phyloP scores from a whole-genome alignment of 2,113 vertebrate genomes.

The Trogon melanurus region DNA sequence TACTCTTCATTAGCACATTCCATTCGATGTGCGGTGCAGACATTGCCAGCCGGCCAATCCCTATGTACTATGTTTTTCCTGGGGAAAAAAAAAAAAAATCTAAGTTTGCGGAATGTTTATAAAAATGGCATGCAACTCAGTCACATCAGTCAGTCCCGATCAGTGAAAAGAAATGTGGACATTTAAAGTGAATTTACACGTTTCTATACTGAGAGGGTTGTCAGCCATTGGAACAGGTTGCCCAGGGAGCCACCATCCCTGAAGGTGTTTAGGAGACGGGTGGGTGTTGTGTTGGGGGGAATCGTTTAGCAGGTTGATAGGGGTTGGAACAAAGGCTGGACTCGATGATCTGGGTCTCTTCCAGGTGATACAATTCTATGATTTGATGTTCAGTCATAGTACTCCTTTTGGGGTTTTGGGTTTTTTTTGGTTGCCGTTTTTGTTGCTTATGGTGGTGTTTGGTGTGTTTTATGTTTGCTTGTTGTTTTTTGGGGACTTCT shows the following conservation, averaged over 20 bases:
- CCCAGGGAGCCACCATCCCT: no score
- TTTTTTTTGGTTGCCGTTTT: neutral
- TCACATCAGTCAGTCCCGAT: neutral
- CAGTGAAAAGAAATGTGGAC: neutral
- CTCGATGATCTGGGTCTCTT: no score
- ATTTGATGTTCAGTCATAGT: neutral
- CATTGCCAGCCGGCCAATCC: neutral
- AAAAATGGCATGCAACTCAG: neutral
- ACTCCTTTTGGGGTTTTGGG: neutral
- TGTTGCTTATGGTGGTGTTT: no score
- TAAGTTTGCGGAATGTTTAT: neutral
- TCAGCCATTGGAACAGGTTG: no score
- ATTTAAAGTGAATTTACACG: neutral
- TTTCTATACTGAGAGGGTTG: no score
- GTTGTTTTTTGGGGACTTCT: no score
- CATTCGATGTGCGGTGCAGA: neutral
- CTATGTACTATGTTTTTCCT: neutral
- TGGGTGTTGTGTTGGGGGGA: no score
- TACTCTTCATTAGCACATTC: neutral
- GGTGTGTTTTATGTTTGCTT: no score
- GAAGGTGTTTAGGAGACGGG: no score
- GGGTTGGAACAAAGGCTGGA: no score
- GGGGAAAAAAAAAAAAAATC: neutral
- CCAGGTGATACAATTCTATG: no score
- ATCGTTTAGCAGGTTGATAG: no score